phyloP scores from a whole-genome alignment of 2,888 invertebrate genomes.

The Coremacera marginata region DNA sequence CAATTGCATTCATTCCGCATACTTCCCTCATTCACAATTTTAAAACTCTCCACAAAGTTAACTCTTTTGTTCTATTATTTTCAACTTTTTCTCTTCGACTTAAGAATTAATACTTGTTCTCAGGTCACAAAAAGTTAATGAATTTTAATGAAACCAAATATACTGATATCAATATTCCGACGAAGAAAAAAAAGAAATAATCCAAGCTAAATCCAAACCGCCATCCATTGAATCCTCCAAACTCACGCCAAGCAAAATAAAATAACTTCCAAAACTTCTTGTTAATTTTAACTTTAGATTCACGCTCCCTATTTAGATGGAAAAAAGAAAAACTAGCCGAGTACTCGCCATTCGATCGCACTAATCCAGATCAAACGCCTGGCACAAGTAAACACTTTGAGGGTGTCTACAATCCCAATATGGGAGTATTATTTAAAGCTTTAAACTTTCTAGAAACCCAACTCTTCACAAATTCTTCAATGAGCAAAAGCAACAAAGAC shows the following conservation, averaged over 20 bases:
- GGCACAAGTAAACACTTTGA: conserved; percentile 46
- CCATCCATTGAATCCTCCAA: background rate
- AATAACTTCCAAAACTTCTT: background rate
- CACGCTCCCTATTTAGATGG: conserved; percentile 63
- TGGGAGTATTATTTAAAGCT: conserved; percentile 64
- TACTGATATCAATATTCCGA: conserved; percentile 16
- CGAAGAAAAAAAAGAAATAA: background rate
- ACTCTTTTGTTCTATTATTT: background rate
- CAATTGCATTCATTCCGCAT: background rate
- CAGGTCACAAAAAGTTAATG: conserved; percentile 2
- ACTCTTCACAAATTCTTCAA: conserved; percentile 52
- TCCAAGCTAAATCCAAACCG: background rate
- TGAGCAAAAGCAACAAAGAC: background rate
- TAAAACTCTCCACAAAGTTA: background rate
- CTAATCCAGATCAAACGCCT: conserved; percentile 56
- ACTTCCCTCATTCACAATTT: background rate
- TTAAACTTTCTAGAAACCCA: conserved; percentile 65
- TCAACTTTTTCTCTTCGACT: background rate
- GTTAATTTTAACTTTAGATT: conserved; percentile 55
- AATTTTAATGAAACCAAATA: background rate
- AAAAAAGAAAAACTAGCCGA: conserved; percentile 57
- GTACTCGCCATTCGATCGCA: conserved; percentile 60
- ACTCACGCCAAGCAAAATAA: background rate
- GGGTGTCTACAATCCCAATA: conserved; percentile 60
- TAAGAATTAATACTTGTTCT: conserved; percentile 4